These are phyloP conservation scores for Poecile montanus DNA, from an alignment of 2,797 vertebrate genomes.

Conservation along the genomic window DNA sequence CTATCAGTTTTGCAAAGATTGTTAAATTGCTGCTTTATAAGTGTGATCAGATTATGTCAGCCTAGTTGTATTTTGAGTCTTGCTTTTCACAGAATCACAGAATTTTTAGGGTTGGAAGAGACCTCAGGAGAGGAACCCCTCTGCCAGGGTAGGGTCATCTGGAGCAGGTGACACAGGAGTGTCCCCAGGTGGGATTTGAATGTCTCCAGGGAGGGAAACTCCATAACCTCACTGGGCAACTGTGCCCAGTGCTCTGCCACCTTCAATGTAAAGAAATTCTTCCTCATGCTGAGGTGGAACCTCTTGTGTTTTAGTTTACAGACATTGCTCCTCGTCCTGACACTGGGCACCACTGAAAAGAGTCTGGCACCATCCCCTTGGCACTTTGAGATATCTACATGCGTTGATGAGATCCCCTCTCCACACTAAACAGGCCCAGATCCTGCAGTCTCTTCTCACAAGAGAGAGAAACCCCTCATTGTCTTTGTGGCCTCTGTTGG, in stretches of 20 bases:
- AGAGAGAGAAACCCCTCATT: not conserved
- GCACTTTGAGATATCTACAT: not conserved
- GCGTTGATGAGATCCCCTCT: not conserved
- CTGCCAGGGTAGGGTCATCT: not conserved
- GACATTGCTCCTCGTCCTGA: accelerated
- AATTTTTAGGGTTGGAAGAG: not conserved
- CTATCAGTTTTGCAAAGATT: constrained; percentile 61
- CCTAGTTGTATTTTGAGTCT: not conserved
- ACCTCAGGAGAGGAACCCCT: not conserved
- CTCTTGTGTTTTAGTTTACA: not conserved
- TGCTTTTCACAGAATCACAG: not conserved
- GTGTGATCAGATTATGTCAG: constrained; percentile 2
- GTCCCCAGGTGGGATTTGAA: not conserved
- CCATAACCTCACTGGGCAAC: not conserved
- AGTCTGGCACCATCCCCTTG: not conserved
- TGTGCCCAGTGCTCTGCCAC: not conserved
- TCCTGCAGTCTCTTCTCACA: not conserved
- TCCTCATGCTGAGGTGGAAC: accelerated
- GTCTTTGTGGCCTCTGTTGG: not conserved
- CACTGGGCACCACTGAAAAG: accelerated
- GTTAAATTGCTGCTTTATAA: constrained; percentile 33
- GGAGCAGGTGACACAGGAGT: not conserved
- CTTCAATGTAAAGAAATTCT: not conserved
- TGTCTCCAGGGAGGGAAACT: not conserved
- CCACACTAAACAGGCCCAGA: not conserved